Base-by-base conservation (phyloP, 2,113 vertebrate species). In the Percina caprodes region DNA sequence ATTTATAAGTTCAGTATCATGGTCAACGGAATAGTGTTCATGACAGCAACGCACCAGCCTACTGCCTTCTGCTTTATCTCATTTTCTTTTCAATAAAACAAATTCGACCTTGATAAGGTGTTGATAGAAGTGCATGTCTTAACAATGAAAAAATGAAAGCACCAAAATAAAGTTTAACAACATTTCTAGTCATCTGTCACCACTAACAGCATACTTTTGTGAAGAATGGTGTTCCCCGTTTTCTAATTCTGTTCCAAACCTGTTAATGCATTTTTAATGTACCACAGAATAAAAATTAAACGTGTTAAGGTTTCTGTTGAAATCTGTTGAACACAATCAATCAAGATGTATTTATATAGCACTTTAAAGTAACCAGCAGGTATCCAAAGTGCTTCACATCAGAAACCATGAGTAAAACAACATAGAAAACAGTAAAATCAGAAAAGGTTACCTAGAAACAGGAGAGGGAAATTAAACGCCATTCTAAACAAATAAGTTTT, bases 1-100 rank as follows among this genome's bases (percentile, higher is more conserved):
- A 39, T 48, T 52, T 54, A 69, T 9, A 60, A 65, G 33, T 74
- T 75, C n/a, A 67, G 16, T 13, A 30, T 56, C 42, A n/a, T 33
- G 39, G 14, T 66, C 26, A 30, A 42, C 18, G 54, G 39, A 66
- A 58, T 4, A 42, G 21, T 73, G 9, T 1, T 52, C 0, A n/a
- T 35, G 58, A 12, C 21, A 63, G 16, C 21, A 51, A 14, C 39
- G 39, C 49, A 52, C 14, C 30, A 18, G 5, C 48, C 4, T 74
- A 33, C 23, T n/a, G 39, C 19, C 56, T 18, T 10, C n/a, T 35
- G 23, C 55, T 73, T 26, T 16, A 3, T 19, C 2, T 54, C 54
- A 54, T 79, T 69, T 58, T 35, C 30, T 12, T 19, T 68, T 58
- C 52, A 56, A 54, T 52, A 16, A 65, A 46, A 66, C 6, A 30